Conservation (phyloP, 2,113 vertebrate genomes). For the Brachypteracias leptosomus region DNA sequence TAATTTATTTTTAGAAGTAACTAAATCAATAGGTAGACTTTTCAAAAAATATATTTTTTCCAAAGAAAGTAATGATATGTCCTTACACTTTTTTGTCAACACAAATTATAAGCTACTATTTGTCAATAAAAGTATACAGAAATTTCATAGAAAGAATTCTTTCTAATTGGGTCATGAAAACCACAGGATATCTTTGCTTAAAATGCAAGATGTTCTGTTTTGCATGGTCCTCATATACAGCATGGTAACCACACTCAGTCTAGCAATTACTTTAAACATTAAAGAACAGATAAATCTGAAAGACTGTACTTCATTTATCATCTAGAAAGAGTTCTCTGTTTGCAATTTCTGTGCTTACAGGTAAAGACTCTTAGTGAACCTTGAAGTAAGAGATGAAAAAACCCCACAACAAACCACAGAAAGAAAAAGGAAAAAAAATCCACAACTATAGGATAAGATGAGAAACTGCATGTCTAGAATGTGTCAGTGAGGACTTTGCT, state of each 20-base stretch:
- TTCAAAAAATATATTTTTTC: not conserved
- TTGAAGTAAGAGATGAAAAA: not conserved
- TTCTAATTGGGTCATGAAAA: constrained; percentile 71
- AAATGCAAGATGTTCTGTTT: constrained; percentile 37
- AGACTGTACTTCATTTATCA: constrained; percentile 78
- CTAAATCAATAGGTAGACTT: not conserved
- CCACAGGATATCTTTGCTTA: constrained; percentile 4
- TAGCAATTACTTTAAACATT: constrained; percentile 75
- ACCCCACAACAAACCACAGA: not conserved
- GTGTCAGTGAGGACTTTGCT: not conserved
- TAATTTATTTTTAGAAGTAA: not conserved
- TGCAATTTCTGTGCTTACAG: constrained; percentile 33
- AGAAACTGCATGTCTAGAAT: not conserved
- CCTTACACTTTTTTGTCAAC: not conserved
- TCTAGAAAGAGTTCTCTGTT: constrained; percentile 72
- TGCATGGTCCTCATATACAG: not conserved
- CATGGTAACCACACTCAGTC: constrained; percentile 55
- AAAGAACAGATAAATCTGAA: constrained; percentile 78
- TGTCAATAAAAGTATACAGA: constrained; percentile 68
- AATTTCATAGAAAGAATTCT: constrained; percentile 57
- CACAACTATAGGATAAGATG: not conserved
- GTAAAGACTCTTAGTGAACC: not conserved
- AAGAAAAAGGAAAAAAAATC: not conserved
- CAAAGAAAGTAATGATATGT: not conserved
- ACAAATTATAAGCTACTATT: not conserved